phyloP scores from a whole-genome alignment of 2,797 vertebrate species.

The Artibeus jamaicensis region DNA sequence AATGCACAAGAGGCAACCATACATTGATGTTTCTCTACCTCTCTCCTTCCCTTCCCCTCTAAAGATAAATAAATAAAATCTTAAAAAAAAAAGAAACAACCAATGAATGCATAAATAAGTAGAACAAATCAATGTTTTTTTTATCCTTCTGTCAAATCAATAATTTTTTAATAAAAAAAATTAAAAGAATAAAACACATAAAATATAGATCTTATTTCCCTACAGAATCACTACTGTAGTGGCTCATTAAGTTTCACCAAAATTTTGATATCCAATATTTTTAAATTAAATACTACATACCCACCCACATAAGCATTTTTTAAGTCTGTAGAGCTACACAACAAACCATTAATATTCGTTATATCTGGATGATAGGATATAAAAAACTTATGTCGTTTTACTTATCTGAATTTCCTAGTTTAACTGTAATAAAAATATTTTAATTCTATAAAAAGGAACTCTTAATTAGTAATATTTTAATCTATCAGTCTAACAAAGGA shows the following conservation, averaged over 20 bases:
- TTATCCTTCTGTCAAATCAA: no score
- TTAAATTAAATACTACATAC: neutral
- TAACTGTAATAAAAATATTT: conserved; percentile 12
- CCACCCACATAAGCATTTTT: neutral
- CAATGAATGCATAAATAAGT: neutral
- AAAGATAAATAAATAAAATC: no score
- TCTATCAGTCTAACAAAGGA: conserved; percentile 5
- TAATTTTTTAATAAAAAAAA: neutral
- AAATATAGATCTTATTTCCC: neutral
- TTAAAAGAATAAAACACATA: neutral
- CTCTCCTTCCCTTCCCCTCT: no score
- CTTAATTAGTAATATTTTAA: neutral
- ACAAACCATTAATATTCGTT: conserved; percentile 16
- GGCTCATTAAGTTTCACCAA: neutral
- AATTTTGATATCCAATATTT: neutral
- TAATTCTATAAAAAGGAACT: conserved; percentile 6
- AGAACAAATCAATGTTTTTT: neutral
- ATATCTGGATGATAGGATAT: neutral
- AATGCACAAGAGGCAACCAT: no score
- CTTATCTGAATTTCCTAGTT: conserved; percentile 23
- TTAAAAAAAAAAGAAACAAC: no score
- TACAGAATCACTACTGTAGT: neutral
- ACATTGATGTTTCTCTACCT: no score
- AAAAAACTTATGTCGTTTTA: neutral
- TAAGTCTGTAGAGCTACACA: neutral